A percentile compares a stretch with the other conserved stretches of the same genome.
Evolutionary conservation across 2,888 invertebrate genomes (phyloP).

Genomic region (Melinaea menophilus): DNA sequence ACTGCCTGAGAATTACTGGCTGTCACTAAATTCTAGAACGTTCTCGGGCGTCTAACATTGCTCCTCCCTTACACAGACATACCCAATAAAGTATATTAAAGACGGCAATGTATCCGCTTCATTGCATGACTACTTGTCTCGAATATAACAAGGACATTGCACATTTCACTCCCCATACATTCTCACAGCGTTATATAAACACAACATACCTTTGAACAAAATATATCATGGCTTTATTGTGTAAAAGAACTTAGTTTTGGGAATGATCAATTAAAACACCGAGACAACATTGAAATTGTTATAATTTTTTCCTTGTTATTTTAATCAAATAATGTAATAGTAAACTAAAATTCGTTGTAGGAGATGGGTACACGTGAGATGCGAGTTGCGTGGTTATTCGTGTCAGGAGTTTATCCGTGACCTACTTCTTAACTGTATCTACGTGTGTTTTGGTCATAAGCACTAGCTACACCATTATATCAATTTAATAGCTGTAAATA

Average conservation of each 20-base stretch:
- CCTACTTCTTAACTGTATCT: slow-evolving; percentile 60
- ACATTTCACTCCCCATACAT: slow-evolving; percentile 45
- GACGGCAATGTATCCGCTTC: slow-evolving; percentile 35
- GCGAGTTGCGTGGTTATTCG: slow-evolving; percentile 69
- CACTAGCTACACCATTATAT: slow-evolving; percentile 14
- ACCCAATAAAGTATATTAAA: slow-evolving; percentile 20
- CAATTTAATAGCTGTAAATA: too few relatives aligned
- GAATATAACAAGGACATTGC: slow-evolving; percentile 44
- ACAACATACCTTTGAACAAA: too few relatives aligned
- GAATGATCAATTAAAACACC: too few relatives aligned
- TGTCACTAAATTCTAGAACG: slow-evolving; percentile 63
- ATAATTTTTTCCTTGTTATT: neutral
- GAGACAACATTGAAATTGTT: neutral
- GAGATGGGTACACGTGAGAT: slow-evolving; percentile 48
- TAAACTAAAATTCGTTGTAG: slow-evolving; percentile 2
- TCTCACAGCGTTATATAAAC: slow-evolving; percentile 40
- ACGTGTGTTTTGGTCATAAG: slow-evolving; percentile 66
- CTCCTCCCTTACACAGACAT: slow-evolving; percentile 16
- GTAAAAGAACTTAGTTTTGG: slow-evolving; percentile 8
- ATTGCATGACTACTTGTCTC: slow-evolving; percentile 33
- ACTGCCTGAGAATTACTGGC: slow-evolving; percentile 76
- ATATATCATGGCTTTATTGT: too few relatives aligned
- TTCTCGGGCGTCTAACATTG: slow-evolving; percentile 32
- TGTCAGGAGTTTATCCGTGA: slow-evolving; percentile 76
- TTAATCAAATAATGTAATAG: neutral